Evolutionary conservation across 2,888 invertebrate genomes (phyloP).

Genomic region (Yponomeuta cagnagella): DNA sequence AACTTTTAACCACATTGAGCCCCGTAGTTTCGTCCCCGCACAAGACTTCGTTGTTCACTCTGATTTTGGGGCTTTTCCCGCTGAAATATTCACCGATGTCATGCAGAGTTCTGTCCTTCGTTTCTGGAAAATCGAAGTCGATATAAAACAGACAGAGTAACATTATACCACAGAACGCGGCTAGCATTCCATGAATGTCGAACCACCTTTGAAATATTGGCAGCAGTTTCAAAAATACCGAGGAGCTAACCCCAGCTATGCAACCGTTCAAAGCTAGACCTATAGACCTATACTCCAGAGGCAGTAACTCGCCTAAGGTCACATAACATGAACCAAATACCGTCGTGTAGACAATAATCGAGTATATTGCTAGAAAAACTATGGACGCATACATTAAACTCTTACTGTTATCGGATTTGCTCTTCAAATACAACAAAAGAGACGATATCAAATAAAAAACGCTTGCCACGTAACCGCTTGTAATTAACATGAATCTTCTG

Average conservation of each 20-base stretch:
- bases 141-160: conserved; percentile 13
- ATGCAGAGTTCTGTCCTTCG: conserved; percentile 15
- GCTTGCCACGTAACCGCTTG: neutral
- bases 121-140: conserved; percentile 16
- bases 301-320: conserved; percentile 19
- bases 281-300: conserved; percentile 19
- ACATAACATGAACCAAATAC: conserved; percentile 16
- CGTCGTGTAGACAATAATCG: conserved; percentile 10
- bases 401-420: neutral
- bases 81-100: conserved; percentile 16
- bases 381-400: conserved; percentile 12
- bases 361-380: conserved; percentile 14
- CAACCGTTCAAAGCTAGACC: conserved; percentile 17
- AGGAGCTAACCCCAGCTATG: neutral
- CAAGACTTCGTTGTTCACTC: too few species aligned
- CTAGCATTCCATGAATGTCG: conserved; percentile 17
- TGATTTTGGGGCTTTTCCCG: conserved; percentile 13
- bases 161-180: conserved; percentile 11
- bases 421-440: neutral
- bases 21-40: too few species aligned
- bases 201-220: conserved; percentile 13
- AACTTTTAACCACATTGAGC: too few species aligned
- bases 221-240: neutral
- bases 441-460: neutral
- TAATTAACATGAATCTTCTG: conserved; percentile 13